A percentile compares a stretch with the other conserved stretches of the same genome.
Conservation (phyloP, 2,888 invertebrate genomes). For the Tetragnatha montana region DNA sequence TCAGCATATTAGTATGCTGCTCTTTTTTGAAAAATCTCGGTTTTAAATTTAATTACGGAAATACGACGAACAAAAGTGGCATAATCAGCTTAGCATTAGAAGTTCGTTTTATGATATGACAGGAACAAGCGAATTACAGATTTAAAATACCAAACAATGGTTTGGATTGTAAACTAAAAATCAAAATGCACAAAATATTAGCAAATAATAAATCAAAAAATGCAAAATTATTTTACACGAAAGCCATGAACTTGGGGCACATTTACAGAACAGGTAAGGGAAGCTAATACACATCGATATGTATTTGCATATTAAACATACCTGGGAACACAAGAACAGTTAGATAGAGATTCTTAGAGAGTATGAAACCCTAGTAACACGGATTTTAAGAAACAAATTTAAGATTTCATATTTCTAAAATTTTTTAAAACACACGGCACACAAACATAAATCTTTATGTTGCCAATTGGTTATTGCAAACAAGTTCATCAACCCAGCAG, state of each 20-base stretch:
- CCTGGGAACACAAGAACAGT: background rate
- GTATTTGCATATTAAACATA: background rate
- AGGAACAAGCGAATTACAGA: too few relatives aligned
- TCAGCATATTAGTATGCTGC: too few relatives aligned
- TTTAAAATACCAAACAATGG: too few relatives aligned
- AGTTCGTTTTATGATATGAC: too few relatives aligned
- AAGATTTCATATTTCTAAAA: conserved; percentile 18
- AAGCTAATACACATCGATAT: background rate
- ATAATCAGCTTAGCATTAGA: too few relatives aligned
- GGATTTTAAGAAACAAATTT: background rate
- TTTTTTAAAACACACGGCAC: conserved; percentile 60
- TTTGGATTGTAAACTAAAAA: too few relatives aligned
- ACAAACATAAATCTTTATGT: conserved; percentile 9
- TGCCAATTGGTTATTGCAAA: conserved; percentile 18
- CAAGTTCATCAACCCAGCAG: too few relatives aligned
- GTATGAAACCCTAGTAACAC: background rate
- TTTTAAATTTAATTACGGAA: background rate
- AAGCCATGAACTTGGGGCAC: background rate
- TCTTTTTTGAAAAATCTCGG: too few relatives aligned
- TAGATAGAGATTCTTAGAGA: background rate
- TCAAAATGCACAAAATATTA: too few relatives aligned
- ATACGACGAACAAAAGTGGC: too few relatives aligned
- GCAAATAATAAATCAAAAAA: too few relatives aligned
- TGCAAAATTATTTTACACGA: background rate
- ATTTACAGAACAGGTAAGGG: background rate